Conservation (phyloP, 2,113 vertebrate genomes). For the Podarcis raffonei region DNA sequence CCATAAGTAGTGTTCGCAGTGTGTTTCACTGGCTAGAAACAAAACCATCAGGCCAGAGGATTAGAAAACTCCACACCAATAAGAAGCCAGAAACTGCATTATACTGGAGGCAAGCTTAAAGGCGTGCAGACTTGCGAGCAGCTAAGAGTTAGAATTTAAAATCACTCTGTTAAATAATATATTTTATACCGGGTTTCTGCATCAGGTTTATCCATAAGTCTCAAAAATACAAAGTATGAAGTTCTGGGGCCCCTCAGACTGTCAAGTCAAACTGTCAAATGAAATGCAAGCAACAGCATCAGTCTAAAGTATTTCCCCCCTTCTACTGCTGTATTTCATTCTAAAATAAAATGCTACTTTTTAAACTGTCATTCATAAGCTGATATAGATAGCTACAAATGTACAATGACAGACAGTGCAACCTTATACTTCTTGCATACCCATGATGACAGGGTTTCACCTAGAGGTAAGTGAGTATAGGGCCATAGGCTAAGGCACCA, state of each 20-base stretch:
- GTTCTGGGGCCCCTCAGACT: conserved; percentile 85
- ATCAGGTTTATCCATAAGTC: conserved; percentile 84
- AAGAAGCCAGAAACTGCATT: conserved; percentile 63
- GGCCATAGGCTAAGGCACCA: not conserved
- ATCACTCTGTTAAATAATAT: conserved; percentile 55
- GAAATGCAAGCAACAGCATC: conserved; percentile 80
- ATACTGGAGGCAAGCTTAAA: conserved; percentile 68
- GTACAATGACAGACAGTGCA: not conserved
- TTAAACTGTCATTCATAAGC: conserved; percentile 17
- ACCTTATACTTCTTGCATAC: not conserved
- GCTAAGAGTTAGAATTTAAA: conserved; percentile 65
- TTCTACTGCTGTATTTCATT: not conserved
- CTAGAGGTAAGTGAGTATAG: not conserved
- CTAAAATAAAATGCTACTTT: conserved; percentile 20
- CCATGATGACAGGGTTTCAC: not conserved
- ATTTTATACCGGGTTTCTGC: conserved; percentile 82
- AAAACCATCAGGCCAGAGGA: conserved; percentile 56
- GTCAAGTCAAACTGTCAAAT: conserved; percentile 92
- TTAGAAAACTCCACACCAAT: conserved; percentile 26
- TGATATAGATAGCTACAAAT: not conserved
- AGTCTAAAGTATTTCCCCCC: conserved; percentile 52
- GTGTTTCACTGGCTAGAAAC: conserved; percentile 41
- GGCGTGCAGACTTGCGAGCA: conserved; percentile 72
- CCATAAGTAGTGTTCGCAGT: not conserved
- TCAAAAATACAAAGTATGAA: conserved; percentile 80